Evolutionary conservation across 2,113 vertebrate genomes (phyloP), one percentile per base, ranked within the genome.

Genomic region (Psammodynastes pulverulentus): DNA sequence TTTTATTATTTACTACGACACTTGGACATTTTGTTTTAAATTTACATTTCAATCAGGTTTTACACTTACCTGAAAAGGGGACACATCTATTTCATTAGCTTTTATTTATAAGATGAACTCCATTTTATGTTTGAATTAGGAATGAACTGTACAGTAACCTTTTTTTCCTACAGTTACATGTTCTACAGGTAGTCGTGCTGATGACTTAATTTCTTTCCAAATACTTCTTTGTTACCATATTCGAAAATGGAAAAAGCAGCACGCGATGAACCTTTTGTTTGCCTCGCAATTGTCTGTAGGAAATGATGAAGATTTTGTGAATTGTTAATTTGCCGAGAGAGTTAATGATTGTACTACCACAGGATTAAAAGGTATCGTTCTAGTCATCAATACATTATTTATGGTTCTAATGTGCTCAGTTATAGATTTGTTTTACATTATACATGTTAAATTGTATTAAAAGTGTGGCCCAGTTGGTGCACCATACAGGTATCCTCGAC

Each of bases 1-100:
- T 95, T 97, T 92, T 84, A 46, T 86, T 94, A 51, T 95, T 95
- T 94, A 91, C 90, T 90, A 15, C 91, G 24, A 21, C 34, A 86
- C 39, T 9, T 39, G 43, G 5, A 21, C 89, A n/a, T 87, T 93
- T 95, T 13, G 52, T 49, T 93, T 92, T 86, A 94, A 94, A 89
- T 88, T 85, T 89, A 53, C 15, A 21, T 92, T 96, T 96, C 45
- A 93, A 15, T 93, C 87, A 87, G 8, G 46, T 91, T 95, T 95
- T 89, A 3, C 89, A 4, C 46, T 58, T 93, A 43, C 29, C 1
- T 79, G 19, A 54, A 91, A 56, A 29, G 53, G 23, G 24, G 43
- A 23, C 24, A 85, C 34, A 21, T 46, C 89, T 21, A 1, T 5
- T 84, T 0, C 0, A 62, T 86, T 90, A 91, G 93, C 48, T 94